phyloP scores from a whole-genome alignment of 2,113 vertebrate species.

The Bothrops jararaca region DNA sequence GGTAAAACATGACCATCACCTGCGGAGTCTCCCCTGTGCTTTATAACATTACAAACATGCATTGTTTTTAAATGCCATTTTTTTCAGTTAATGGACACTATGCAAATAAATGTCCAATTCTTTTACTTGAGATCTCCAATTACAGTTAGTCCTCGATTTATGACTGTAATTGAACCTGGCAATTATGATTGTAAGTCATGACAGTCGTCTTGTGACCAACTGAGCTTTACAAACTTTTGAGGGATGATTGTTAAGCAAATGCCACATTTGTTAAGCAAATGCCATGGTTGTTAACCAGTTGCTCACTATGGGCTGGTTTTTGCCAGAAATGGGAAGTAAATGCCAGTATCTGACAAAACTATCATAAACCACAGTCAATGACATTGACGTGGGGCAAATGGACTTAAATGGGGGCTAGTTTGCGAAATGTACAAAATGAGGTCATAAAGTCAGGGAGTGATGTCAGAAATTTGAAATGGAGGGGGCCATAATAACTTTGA shows the following conservation, averaged over 20 bases:
- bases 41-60: not conserved
- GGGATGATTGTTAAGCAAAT: not conserved
- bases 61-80: not conserved
- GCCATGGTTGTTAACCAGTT: not conserved
- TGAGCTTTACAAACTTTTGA: not conserved
- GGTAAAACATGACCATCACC: not conserved
- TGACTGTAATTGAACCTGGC: not conserved
- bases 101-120: constrained; percentile 31
- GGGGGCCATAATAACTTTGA: not conserved
- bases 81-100: constrained; percentile 1
- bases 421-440: not conserved
- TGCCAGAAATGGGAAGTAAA: not conserved
- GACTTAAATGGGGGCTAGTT: not conserved
- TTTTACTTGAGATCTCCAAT: constrained; percentile 19
- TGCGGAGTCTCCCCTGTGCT: not conserved
- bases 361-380: not conserved
- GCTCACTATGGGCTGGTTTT: too few species aligned
- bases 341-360: not conserved
- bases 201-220: not conserved
- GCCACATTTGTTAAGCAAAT: not conserved
- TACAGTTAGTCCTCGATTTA: not conserved
- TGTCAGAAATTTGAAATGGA: not conserved
- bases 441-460: not conserved
- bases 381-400: not conserved
- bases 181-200: not conserved